These are phyloP conservation scores for Lacerta bilineata DNA, from an alignment of 2,797 vertebrate genomes.

Conservation along the genomic window DNA sequence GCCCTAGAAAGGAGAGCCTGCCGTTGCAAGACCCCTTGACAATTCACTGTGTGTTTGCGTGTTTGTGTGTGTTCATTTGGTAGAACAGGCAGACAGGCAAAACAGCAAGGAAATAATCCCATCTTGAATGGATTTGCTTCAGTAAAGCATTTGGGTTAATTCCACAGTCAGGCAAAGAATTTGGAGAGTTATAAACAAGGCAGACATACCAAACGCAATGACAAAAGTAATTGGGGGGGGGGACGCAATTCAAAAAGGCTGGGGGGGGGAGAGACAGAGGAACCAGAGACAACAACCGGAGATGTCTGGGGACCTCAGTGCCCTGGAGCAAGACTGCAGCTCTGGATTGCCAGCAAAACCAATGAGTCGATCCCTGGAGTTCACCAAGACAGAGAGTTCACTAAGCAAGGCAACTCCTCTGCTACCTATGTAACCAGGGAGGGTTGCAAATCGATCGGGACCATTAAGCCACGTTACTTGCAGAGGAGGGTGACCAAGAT, in stretches of 20 bases:
- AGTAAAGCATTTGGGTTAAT: constrained; percentile 40
- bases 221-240: constrained; percentile 41
- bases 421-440: constrained; percentile 20
- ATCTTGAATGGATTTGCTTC: constrained; percentile 38
- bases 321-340: constrained; percentile 56
- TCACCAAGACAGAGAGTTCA: constrained; percentile 45
- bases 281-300: constrained; percentile 62
- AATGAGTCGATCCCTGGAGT: constrained; percentile 64
- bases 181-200: constrained; percentile 16
- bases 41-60: not conserved
- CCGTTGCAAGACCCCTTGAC: rapidly evolving
- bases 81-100: not conserved
- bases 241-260: constrained; percentile 37
- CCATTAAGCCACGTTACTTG: no score
- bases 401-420: constrained; percentile 30
- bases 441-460: no score
- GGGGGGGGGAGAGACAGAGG: not conserved
- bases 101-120: not conserved
- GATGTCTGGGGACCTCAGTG: constrained; percentile 51
- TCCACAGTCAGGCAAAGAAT: constrained; percentile 39
- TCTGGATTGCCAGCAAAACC: constrained; percentile 61
- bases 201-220: constrained; percentile 53
- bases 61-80: not conserved
- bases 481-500: no score
- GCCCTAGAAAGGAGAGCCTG: not conserved